Conservation (phyloP, 2,113 vertebrate genomes). For the Xiphorhynchus elegans region DNA sequence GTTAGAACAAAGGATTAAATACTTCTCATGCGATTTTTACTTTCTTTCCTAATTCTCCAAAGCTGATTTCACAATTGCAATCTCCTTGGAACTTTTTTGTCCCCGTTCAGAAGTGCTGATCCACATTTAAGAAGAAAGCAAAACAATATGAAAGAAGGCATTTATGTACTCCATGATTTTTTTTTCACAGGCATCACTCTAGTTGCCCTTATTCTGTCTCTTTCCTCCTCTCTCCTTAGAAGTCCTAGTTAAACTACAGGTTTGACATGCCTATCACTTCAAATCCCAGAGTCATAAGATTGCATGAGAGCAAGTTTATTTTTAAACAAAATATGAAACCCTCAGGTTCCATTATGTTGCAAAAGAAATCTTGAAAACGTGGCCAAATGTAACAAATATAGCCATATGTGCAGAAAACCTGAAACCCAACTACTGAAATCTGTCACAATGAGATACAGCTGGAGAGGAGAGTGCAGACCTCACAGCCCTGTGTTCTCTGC, state of each 20-base stretch:
- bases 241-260: conserved; percentile 1
- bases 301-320: background rate
- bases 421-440: background rate
- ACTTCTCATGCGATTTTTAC: background rate
- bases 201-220: conserved; percentile 40
- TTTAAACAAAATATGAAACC: background rate
- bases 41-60: background rate
- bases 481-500: background rate
- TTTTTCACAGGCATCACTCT: background rate
- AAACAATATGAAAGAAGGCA: background rate
- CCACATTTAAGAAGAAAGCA: background rate
- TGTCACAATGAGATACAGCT: background rate
- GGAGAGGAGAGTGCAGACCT: background rate
- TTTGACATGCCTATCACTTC: conserved; percentile 28
- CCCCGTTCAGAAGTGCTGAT: background rate
- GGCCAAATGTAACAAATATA: background rate
- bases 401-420: background rate
- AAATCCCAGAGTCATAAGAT: background rate
- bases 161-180: background rate
- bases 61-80: background rate
- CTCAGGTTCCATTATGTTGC: background rate
- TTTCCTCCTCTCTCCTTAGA: background rate
- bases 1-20: background rate
- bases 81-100: background rate
- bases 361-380: background rate